Evolutionary conservation across 2,797 vertebrate genomes (phyloP), one percentile per base, ranked within the genome.

Genomic region (Notolepis coatsorum): DNA sequence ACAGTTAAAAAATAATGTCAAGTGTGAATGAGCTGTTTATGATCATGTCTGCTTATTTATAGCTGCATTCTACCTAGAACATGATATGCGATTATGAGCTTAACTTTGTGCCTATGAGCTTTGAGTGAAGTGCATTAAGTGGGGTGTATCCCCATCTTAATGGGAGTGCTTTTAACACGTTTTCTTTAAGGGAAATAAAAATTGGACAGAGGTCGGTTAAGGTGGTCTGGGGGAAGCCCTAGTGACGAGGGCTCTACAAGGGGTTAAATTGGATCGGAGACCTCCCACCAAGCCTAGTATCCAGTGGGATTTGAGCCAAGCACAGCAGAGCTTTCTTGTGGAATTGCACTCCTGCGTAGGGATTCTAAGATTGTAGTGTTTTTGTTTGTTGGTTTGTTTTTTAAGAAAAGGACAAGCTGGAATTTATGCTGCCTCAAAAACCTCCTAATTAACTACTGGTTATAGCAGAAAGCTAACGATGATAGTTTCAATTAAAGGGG

Each of bases 81-180:
- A 65, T 28, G 17, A 43, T 13, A 56, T 56, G 67, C 73, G 80
- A 84, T 23, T 25, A 24, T 63, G 4, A 73, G 72, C 67, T 86
- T 70, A 75, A 48, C 71, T 47, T 77, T 81, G 88, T 89, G 88
- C 89, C 89, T 90, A 75, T 71, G 80, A 68, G 82, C 74, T 78
- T 84, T 67, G 79, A 83, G 77, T 77, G 67, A 89, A 89, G 89
- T 89, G 89, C 89, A 86, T 91, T 89, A 79, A 18, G 75, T 33
- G 84, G 82, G 82, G 84, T 55, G 63, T 13, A 73, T 68, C 84
- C 82, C 82, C 64, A 70, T 35, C 83, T 80, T 58, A 51, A 83
- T 74, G n/a, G 28, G 87, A 87, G 82, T 86, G 85, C 77, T 86
- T 88, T 73, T 51, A 33, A 47, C 8, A 4, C 17, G 25, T 78